These are phyloP conservation scores for Nipponia nippon DNA, from an alignment of 2,113 vertebrate genomes.

Conservation along the genomic window DNA sequence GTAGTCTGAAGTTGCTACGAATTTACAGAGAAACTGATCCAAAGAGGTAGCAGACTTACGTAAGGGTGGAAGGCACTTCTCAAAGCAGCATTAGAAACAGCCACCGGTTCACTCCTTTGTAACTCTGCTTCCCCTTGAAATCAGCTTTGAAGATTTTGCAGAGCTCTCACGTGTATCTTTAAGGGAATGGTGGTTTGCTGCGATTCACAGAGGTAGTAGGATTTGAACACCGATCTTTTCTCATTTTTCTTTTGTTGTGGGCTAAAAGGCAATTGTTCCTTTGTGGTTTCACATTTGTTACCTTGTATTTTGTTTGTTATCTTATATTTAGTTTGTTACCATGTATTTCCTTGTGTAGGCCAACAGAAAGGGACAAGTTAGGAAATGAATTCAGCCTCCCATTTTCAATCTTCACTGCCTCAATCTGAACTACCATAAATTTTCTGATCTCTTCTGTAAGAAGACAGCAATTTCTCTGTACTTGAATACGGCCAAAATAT, in stretches of 20 bases:
- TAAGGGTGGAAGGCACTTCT: background rate
- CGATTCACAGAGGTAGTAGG: background rate
- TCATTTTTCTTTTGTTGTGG: background rate
- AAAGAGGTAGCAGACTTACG: background rate
- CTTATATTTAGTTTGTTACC: background rate
- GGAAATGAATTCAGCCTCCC: background rate
- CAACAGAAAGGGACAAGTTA: background rate
- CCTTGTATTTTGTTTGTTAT: background rate
- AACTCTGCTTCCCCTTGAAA: background rate
- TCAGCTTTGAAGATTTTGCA: slow-evolving; percentile 28
- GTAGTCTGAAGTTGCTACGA: background rate
- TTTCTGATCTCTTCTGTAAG: background rate
- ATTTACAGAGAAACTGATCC: slow-evolving; percentile 8
- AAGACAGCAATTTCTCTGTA: background rate
- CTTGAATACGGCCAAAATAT: background rate
- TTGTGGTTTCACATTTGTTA: background rate
- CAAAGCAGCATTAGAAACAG: background rate
- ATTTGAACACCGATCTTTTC: background rate
- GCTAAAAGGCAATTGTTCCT: background rate
- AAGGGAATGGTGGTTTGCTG: background rate
- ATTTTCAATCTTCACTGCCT: background rate
- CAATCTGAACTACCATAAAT: background rate
- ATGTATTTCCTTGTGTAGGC: background rate
- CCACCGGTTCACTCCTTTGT: background rate
- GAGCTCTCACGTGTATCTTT: background rate